phyloP scores from a whole-genome alignment of 2,888 invertebrate species.

The Sminthurinus aureus region DNA sequence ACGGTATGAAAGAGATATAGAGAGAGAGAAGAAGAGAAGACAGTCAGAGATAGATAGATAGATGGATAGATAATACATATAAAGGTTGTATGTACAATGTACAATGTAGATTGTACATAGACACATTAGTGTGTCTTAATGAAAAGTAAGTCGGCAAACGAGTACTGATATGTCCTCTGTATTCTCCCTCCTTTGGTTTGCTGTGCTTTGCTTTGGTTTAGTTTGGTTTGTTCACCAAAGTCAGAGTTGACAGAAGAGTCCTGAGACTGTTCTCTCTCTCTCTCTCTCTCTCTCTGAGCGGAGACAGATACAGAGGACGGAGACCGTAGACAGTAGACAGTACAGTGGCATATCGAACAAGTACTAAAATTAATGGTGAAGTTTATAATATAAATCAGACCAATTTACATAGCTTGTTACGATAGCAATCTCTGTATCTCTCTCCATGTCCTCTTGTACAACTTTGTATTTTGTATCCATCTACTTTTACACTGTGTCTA shows the following conservation, averaged over 20 bases:
- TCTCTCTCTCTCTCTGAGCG: slow-evolving; percentile 3
- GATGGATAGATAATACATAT: no score
- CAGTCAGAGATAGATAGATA: no score
- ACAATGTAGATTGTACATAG: no score
- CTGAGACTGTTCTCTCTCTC: not conserved
- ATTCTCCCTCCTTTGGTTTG: no score
- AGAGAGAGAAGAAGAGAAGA: not conserved
- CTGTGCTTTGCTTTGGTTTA: no score
- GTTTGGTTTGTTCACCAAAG: not conserved
- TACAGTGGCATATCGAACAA: slow-evolving; percentile 21
- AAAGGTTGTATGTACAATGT: no score
- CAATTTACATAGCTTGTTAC: slow-evolving; percentile 21
- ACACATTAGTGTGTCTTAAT: not conserved
- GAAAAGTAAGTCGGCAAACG: not conserved
- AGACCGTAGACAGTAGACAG: not conserved
- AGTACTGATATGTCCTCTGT: not conserved
- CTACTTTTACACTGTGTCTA: not conserved
- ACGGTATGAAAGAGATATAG: not conserved
- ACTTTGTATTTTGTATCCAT: no score
- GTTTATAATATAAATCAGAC: slow-evolving; percentile 24
- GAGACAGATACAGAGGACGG: no score
- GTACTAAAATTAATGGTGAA: slow-evolving; percentile 29
- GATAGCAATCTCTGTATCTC: slow-evolving; percentile 13
- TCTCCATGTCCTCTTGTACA: not conserved
- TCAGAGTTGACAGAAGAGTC: not conserved